Evolutionary conservation across 2,113 vertebrate genomes (phyloP).

Genomic region (Tetrao urogallus): DNA sequence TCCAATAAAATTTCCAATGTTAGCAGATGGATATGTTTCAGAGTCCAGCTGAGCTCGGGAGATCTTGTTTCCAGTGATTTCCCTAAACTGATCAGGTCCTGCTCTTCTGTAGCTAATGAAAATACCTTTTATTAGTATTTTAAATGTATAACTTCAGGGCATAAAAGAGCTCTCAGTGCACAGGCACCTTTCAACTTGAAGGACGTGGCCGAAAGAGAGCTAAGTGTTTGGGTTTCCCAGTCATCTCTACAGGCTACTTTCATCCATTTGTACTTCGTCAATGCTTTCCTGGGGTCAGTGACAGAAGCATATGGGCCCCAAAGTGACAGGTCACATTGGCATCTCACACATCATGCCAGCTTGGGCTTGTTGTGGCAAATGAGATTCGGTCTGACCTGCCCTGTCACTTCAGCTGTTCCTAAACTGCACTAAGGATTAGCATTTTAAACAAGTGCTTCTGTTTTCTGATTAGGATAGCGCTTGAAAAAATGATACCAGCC

Average conservation of each 20-base stretch:
- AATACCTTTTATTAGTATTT: not conserved
- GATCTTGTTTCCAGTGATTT: not conserved
- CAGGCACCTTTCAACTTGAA: not conserved
- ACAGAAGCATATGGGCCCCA: not conserved
- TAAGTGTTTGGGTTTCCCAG: not conserved
- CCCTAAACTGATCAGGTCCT: not conserved
- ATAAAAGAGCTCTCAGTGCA: not conserved
- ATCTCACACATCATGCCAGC: not conserved
- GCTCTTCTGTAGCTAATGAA: not conserved
- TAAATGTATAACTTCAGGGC: not conserved
- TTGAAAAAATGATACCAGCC: not conserved
- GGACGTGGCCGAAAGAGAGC: not conserved
- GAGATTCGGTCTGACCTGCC: not conserved
- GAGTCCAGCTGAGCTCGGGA: not conserved
- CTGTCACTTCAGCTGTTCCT: not conserved
- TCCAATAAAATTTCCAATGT: not conserved
- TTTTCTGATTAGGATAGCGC: not conserved
- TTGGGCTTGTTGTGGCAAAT: not conserved
- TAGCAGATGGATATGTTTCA: not conserved
- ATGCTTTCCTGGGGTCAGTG: not conserved
- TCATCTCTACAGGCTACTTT: not conserved
- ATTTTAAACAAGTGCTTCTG: not conserved
- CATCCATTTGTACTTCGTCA: not conserved
- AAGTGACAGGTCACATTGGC: not conserved
- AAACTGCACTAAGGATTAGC: not conserved